Percentiles rank a stretch among this genome's conserved stretches.
phyloP scores from a whole-genome alignment of 64 coral and sea anemone genomes.

The Pocillopora verrucosa region DNA sequence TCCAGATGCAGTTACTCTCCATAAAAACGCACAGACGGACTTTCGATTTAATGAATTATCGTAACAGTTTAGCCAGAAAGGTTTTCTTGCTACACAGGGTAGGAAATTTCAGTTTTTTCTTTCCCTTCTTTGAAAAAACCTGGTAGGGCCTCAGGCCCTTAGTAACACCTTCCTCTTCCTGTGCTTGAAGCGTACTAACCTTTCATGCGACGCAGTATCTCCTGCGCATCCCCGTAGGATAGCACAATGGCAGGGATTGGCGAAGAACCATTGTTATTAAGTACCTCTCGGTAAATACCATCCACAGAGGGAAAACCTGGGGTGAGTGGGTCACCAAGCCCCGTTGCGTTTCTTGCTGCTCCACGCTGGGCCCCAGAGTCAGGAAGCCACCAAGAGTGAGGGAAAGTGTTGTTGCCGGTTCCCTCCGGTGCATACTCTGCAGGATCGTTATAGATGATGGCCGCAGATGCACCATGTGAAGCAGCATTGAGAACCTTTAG shows the following conservation, averaged over 20 bases:
- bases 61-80: too few species aligned
- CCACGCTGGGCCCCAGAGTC: constrained; percentile 62
- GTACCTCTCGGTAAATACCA: constrained; percentile 43
- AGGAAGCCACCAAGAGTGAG: constrained; percentile 62
- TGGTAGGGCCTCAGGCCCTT: too few species aligned
- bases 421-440: constrained; percentile 54
- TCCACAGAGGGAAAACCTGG: constrained; percentile 50
- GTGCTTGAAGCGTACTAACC: background rate
- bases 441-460: constrained; percentile 65
- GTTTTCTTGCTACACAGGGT: too few species aligned
- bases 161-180: too few species aligned
- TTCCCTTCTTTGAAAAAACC: too few species aligned
- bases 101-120: too few species aligned
- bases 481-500: constrained; percentile 58
- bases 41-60: too few species aligned
- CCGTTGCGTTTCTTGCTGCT: background rate
- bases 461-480: constrained; percentile 46
- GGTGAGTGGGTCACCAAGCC: constrained; percentile 52
- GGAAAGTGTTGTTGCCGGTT: constrained; percentile 40
- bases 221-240: constrained; percentile 30
- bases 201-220: constrained; percentile 29
- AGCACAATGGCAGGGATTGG: constrained; percentile 40
- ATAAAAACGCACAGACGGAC: too few species aligned
- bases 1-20: too few species aligned
- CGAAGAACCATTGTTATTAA: background rate